Base-by-base conservation (phyloP, 1,140 invertebrate genomes). In the Prorops nasuta region DNA sequence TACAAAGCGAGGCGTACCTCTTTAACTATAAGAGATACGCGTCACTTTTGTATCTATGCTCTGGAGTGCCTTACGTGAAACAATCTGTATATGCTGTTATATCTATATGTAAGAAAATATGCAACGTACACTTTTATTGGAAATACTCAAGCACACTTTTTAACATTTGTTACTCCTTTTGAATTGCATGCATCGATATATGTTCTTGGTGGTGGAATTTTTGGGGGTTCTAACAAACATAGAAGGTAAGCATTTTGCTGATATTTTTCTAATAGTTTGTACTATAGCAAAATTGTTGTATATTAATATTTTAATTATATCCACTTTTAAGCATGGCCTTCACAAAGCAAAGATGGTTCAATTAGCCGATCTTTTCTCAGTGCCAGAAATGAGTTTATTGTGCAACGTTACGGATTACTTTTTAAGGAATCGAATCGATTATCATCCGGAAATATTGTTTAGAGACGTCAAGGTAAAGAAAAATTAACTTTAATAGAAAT, bases 341-440 rank as follows among this genome's bases (percentile, higher is more conserved):
- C 72, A 66, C 20, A 65, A 66, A 28, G 66, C 87, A 6, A 90
- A 91, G 77, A 96, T 98, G 94, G 85, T 94, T 15, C 95, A 98
- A 71, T 76, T 98, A 51, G 93, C 95, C 14, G 96, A 98, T 80
- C 74, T 98, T n/a, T 98, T 98, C 76, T 96, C 94, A 1, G 87
- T 98, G 28, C 96, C 96, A 14, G 95, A 98, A 83, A 96, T 98
- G 86, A 86, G 89, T 55, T 78, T 98, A 19, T 74, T 98, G 2
- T 93, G 93, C 57, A 94, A 96, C 79, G 89, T 97, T 0, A 90
- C 93, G 3, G 92, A 98, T 76, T 96, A 90, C 80, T 97, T 98
- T 70, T 84, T 91, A 44, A 82, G 83, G 34, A 90, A 96, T 71
- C 86, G 89, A 54, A 94, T 98, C 49, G 88, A 92, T 63, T 98